phyloP scores from a whole-genome alignment of 2,113 vertebrate genomes.

The Petromus typicus region DNA sequence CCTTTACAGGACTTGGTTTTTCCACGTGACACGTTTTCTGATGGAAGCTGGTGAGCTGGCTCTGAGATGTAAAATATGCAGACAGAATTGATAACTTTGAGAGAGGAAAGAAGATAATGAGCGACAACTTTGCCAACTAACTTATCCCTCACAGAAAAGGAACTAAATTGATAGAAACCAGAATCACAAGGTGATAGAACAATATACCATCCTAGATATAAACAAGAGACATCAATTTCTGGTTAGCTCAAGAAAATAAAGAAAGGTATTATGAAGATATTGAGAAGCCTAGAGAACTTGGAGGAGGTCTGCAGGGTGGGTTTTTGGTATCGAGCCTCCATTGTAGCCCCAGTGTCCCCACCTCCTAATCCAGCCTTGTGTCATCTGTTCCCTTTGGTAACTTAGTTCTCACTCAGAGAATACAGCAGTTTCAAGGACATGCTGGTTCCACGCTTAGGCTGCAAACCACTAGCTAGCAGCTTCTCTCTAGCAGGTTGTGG shows the following conservation, averaged over 20 bases:
- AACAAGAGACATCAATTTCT: neutral
- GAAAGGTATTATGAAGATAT: neutral
- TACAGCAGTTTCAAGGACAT: neutral
- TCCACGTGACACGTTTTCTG: neutral
- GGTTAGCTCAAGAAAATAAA: neutral
- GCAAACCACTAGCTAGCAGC: neutral
- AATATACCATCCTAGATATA: neutral
- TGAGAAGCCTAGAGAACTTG: neutral
- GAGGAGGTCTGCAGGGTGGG: neutral
- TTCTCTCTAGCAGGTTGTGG: neutral
- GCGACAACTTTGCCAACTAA: neutral
- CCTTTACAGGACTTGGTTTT: neutral
- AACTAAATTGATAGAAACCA: neutral
- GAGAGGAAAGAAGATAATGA: neutral
- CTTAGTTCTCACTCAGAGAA: neutral
- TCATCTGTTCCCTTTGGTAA: neutral
- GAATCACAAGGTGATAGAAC: conserved; percentile 23
- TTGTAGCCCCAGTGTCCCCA: neutral
- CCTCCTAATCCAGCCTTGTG: neutral
- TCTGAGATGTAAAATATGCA: conserved; percentile 8
- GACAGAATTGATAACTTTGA: neutral
- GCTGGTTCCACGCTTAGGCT: neutral
- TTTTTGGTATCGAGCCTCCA: neutral
- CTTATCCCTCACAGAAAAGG: neutral
- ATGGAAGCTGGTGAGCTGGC: neutral